phyloP scores from a whole-genome alignment of 2,113 vertebrate species.

The Elephantulus edwardii region DNA sequence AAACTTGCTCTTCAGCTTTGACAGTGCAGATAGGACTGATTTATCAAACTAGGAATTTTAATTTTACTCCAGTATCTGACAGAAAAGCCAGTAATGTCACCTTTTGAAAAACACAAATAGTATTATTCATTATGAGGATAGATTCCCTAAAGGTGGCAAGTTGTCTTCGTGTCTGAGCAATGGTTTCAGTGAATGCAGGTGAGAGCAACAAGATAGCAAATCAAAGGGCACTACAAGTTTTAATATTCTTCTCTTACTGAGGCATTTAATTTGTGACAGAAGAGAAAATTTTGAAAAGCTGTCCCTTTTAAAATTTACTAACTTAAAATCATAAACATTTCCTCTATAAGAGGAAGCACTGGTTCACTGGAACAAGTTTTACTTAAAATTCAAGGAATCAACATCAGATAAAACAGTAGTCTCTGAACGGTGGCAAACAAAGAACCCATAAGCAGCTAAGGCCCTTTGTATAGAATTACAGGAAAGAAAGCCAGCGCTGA shows the following conservation, averaged over 20 bases:
- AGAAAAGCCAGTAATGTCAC: not conserved
- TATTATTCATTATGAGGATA: not conserved
- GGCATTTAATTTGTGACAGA: slow-evolving; percentile 50
- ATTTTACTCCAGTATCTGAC: not conserved
- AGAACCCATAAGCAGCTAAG: slow-evolving; percentile 59
- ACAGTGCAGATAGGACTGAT: not conserved
- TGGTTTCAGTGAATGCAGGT: no score
- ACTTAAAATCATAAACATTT: not conserved
- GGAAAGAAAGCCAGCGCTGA: slow-evolving; percentile 50
- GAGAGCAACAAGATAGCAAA: not conserved
- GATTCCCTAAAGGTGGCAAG: not conserved
- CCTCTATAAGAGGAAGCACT: not conserved
- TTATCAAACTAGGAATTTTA: not conserved
- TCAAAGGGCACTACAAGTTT: slow-evolving; percentile 32
- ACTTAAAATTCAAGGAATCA: slow-evolving; percentile 59
- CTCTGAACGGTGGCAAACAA: not conserved
- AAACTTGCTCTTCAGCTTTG: not conserved
- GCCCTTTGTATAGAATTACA: slow-evolving; percentile 59
- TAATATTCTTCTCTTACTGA: slow-evolving; percentile 26
- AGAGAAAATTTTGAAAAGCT: slow-evolving; percentile 20
- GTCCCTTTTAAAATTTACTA: not conserved
- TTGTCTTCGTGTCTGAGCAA: not conserved
- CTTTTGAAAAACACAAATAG: not conserved
- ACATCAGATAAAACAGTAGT: slow-evolving; percentile 51
- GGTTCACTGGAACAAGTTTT: slow-evolving; percentile 26